A percentile compares a stretch with the other conserved stretches of the same genome.
Evolutionary conservation across 2,113 vertebrate species (phyloP).

Genomic region (Psephotus haematonotus): DNA sequence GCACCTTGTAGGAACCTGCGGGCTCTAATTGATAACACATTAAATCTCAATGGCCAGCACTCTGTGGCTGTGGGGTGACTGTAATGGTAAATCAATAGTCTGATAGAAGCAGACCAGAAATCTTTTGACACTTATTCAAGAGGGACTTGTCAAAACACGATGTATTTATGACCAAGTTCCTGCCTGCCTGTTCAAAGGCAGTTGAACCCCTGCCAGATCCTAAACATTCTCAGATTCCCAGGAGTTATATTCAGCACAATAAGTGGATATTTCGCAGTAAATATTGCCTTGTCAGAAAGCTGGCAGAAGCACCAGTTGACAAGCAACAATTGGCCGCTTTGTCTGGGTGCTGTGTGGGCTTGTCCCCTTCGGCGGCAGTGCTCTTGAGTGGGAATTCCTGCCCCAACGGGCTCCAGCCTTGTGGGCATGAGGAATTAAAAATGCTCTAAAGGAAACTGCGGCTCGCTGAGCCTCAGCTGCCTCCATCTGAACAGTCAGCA

Average conservation of each 20-base stretch:
- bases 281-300: conserved; percentile 22
- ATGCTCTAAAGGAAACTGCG: neutral
- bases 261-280: conserved; percentile 46
- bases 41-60: neutral
- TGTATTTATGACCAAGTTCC: conserved; percentile 64
- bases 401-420: neutral
- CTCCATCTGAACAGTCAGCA: neutral
- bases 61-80: neutral
- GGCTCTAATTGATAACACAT: neutral
- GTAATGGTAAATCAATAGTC: conserved; percentile 5
- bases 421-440: neutral
- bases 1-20: neutral
- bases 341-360: neutral
- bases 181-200: conserved; percentile 54
- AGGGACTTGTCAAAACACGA: conserved; percentile 69
- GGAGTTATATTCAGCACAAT: neutral
- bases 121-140: conserved; percentile 44
- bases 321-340: neutral
- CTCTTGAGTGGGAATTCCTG: neutral
- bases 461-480: neutral
- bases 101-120: conserved; percentile 15
- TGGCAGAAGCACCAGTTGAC: neutral
- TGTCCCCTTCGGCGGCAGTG: neutral
- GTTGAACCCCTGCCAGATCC: conserved; percentile 66
- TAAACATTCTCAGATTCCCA: conserved; percentile 22